Percentiles rank a stretch among this genome's conserved stretches.
phyloP scores from a whole-genome alignment of 2,113 vertebrate species.

The Stegostoma tigrinum region DNA sequence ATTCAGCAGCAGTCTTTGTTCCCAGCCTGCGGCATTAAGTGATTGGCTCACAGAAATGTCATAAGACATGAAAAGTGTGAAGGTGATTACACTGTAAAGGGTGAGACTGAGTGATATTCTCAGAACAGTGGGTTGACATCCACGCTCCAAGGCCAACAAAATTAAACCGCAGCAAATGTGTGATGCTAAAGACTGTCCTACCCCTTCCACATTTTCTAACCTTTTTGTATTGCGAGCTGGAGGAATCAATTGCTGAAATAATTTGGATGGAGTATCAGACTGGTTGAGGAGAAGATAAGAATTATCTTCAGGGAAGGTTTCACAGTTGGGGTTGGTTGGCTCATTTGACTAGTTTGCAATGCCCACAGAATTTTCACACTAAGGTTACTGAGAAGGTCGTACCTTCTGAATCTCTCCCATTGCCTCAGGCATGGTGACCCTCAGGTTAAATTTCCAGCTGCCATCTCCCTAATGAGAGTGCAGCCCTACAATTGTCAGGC shows the following conservation, averaged over 20 bases:
- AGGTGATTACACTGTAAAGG: background rate
- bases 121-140: background rate
- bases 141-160: background rate
- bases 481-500: no score
- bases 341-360: no score
- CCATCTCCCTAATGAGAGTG: no score
- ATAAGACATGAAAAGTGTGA: background rate
- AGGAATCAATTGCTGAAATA: background rate
- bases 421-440: no score
- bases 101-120: conserved; percentile 1
- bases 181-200: background rate
- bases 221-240: background rate
- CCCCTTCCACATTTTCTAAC: background rate
- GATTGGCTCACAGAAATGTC: background rate
- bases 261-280: background rate
- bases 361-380: no score
- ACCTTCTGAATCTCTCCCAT: no score
- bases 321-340: no score
- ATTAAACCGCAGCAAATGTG: background rate
- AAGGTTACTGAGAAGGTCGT: no score
- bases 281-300: no score
- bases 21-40: background rate
- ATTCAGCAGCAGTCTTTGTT: background rate
- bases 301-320: no score
- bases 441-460: no score